These are phyloP conservation scores for Ophiodon elongatus DNA, from an alignment of 2,113 vertebrate species.

Conservation along the genomic window DNA sequence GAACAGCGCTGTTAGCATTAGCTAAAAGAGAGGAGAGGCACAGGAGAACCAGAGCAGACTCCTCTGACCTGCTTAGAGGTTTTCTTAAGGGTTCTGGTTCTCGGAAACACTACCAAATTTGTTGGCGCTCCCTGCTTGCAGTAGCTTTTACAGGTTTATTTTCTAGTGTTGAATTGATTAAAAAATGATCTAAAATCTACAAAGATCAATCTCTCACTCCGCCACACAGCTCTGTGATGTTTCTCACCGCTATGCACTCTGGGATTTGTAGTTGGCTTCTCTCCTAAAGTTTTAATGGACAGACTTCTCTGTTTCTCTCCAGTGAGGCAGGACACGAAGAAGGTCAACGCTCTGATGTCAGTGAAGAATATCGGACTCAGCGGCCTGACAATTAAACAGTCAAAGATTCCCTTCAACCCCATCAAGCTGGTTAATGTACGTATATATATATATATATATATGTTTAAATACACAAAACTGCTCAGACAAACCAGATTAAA, in stretches of 20 bases:
- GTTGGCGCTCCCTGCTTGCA: too few species aligned
- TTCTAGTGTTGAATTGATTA: too few species aligned
- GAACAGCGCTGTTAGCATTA: too few species aligned
- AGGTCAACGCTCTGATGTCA: slow-evolving; percentile 65
- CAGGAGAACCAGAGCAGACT: too few species aligned
- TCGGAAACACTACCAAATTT: too few species aligned
- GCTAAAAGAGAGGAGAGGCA: too few species aligned
- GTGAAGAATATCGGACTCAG: slow-evolving; percentile 80
- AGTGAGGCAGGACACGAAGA: slow-evolving; percentile 54
- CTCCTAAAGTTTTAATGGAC: not conserved
- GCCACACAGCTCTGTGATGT: not conserved
- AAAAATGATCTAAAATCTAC: too few species aligned
- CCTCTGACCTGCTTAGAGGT: too few species aligned
- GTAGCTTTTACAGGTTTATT: too few species aligned
- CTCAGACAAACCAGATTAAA: not conserved
- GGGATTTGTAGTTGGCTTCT: not conserved
- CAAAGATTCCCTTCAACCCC: slow-evolving; percentile 76
- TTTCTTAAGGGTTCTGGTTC: too few species aligned
- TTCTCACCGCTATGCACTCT: not conserved
- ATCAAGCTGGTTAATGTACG: slow-evolving; percentile 70
- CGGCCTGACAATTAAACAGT: slow-evolving; percentile 74
- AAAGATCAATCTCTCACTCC: not conserved
- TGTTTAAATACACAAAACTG: not conserved
- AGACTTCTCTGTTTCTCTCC: slow-evolving; percentile 29
- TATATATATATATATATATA: too few species aligned